phyloP scores from a whole-genome alignment of 2,113 vertebrate genomes.

The Alectura lathami region DNA sequence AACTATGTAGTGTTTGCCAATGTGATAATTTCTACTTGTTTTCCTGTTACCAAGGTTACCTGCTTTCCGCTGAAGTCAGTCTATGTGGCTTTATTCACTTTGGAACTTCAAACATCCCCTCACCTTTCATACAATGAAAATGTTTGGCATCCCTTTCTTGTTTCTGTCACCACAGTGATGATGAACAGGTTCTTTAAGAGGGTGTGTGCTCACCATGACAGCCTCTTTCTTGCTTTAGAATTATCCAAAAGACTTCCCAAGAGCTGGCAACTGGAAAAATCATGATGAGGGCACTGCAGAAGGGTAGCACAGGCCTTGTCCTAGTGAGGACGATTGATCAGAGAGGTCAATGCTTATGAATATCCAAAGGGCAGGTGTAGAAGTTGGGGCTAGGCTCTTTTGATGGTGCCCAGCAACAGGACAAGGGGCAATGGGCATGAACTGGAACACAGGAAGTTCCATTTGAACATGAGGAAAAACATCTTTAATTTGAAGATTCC shows the following conservation, averaged over 20 bases:
- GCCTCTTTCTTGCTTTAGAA: background rate
- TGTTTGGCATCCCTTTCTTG: background rate
- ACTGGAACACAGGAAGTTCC: too few relatives aligned
- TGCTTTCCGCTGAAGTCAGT: background rate
- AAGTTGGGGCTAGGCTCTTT: too few relatives aligned
- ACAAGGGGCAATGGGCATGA: too few relatives aligned
- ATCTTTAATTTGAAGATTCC: too few relatives aligned
- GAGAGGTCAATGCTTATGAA: too few relatives aligned
- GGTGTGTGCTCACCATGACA: background rate
- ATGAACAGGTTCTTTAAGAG: rapidly evolving
- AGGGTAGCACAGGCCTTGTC: background rate
- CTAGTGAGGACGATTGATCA: background rate
- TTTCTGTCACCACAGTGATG: background rate
- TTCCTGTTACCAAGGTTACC: background rate
- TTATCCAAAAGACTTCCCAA: background rate
- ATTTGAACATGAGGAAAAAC: too few relatives aligned
- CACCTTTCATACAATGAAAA: background rate
- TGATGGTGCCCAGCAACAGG: too few relatives aligned
- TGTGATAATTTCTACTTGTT: background rate
- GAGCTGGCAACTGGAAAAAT: background rate
- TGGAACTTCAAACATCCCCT: background rate
- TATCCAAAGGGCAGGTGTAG: too few relatives aligned
- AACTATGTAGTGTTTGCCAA: background rate
- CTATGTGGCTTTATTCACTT: background rate
- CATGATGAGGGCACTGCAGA: background rate